phyloP scores from a whole-genome alignment of 2,113 vertebrate genomes.

The Spheniscus mendiculus region DNA sequence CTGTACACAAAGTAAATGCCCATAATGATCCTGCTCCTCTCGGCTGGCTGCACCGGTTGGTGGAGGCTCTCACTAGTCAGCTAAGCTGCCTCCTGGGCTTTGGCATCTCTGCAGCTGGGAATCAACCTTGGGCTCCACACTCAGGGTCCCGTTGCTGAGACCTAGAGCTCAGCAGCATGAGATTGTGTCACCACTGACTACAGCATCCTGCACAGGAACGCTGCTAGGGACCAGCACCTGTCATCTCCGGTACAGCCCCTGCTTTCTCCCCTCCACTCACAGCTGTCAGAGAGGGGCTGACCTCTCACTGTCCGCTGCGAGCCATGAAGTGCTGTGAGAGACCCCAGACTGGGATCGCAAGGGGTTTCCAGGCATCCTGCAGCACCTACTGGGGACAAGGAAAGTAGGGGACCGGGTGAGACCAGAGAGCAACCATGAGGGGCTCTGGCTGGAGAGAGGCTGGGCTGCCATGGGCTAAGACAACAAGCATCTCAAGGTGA shows the following conservation, averaged over 20 bases:
- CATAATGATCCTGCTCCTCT: background rate
- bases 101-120: background rate
- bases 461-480: background rate
- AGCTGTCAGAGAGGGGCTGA: background rate
- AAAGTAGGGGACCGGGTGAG: background rate
- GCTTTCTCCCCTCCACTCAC: background rate
- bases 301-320: accelerated
- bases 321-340: background rate
- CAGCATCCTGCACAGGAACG: background rate
- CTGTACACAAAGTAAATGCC: background rate
- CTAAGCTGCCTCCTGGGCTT: background rate
- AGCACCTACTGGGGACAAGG: background rate
- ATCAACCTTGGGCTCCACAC: background rate
- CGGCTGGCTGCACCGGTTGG: background rate
- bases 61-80: background rate
- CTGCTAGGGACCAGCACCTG: background rate
- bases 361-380: background rate
- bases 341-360: background rate
- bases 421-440: background rate
- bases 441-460: background rate
- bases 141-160: background rate
- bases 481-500: background rate
- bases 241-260: background rate
- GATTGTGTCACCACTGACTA: background rate
- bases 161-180: background rate